Percentiles rank a stretch among this genome's conserved stretches.
Conservation (phyloP, 2,888 invertebrate genomes). For the Melitaea athalia region DNA sequence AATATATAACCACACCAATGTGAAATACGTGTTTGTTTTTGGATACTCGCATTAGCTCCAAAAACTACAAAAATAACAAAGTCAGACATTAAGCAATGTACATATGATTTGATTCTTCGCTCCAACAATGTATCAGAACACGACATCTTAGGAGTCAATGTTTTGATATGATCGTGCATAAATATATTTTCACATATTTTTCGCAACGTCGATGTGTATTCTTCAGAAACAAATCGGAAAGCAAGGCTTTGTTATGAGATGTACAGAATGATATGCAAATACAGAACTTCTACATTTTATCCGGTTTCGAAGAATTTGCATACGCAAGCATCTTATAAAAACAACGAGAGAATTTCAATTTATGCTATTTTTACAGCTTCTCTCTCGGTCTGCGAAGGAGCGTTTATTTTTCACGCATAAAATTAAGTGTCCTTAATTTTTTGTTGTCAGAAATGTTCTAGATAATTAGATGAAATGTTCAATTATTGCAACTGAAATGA, state of each 20-base stretch:
- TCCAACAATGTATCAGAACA: too few relatives aligned
- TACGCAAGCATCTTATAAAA: conserved; percentile 26
- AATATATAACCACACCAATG: too few relatives aligned
- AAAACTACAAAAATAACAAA: too few relatives aligned
- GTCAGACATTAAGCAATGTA: background rate
- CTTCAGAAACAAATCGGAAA: conserved; percentile 32
- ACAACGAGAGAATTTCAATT: conserved; percentile 18
- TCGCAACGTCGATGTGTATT: conserved; percentile 29
- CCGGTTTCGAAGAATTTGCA: conserved; percentile 31
- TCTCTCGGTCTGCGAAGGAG: background rate
- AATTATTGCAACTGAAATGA: background rate
- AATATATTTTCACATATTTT: conserved; percentile 20
- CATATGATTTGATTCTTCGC: background rate
- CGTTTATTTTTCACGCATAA: background rate
- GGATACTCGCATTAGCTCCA: too few relatives aligned
- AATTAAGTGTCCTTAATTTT: background rate
- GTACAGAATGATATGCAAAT: conserved; percentile 39
- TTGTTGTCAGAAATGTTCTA: background rate
- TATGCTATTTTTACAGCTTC: conserved; percentile 23
- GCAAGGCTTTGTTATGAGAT: conserved; percentile 35
- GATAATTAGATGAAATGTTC: background rate
- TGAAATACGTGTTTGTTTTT: too few relatives aligned
- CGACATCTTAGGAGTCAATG: background rate
- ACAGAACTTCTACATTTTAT: conserved; percentile 31
- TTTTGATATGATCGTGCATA: conserved; percentile 16